Base-by-base conservation (phyloP, 2,797 vertebrate genomes). In the Karalla daura region DNA sequence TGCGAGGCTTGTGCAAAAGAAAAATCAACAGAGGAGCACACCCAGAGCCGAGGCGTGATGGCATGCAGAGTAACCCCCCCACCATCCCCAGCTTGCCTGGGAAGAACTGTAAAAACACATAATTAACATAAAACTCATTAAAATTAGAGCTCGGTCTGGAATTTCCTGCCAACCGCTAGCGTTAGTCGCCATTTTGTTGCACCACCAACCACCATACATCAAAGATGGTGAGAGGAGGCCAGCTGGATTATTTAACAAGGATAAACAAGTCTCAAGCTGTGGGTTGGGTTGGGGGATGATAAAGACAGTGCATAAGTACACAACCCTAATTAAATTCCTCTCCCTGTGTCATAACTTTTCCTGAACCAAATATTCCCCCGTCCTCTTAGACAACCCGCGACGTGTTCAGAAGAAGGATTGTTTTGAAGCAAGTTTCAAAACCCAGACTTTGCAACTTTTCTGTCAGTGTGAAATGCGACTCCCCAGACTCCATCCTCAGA, bases 61-160 rank as follows among this genome's bases (percentile, higher is more conserved):
- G 45, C 74, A 39, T 17, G 28, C 58, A 37, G 45, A 56, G 24
- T 53, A 20, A 21, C 43, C 47, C 39, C 35, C 27, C 36, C 8
- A 21, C 37, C 50, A n/a, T 59, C 30, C 49, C 47, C 55, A 40
- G 43, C 27, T 71, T 28, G 73, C 55, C 24, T 41, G 51, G 24
- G 75, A 85, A 79, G 44, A 77, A 66, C 70, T 84, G 54, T 78
- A 71, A 76, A 77, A 81, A 75, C 45, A 81, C 68, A 72, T 72
- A 43, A 89, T 89, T 88, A 89, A 81, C 81, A 89, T 84, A 84
- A 88, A 90, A 73, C 76, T 83, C 69, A 89, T 89, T 89, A 79
- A 87, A 88, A 81, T 85, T 67, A 59, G 62, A 74, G 55, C 72
- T 59, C 5, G 10, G 47, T 61, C 15, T 68, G 54, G 66, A 78